These are phyloP conservation scores for Phenganax subtilis DNA, from an alignment of 92 coral and sea anemone species.

Conservation along the genomic window DNA sequence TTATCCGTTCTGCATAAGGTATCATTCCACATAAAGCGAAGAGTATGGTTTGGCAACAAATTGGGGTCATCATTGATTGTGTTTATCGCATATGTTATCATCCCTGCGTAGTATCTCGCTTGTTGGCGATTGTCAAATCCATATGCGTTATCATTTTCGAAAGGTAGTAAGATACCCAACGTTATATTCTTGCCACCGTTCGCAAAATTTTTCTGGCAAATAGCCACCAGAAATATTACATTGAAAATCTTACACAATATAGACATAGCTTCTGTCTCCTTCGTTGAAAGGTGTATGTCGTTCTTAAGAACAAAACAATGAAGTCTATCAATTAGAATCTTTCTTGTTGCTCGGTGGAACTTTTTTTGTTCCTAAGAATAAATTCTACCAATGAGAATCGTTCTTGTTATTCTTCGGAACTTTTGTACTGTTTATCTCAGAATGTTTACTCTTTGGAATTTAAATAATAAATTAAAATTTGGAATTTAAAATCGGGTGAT, in stretches of 20 bases:
- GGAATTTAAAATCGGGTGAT: no score
- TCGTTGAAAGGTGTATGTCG: not conserved
- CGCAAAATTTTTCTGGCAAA: conserved; percentile 6
- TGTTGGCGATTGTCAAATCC: conserved; percentile 37
- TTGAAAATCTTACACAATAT: not conserved
- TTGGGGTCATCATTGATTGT: conserved; percentile 59
- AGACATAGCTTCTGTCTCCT: not conserved
- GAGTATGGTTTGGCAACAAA: conserved; percentile 73
- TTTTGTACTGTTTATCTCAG: not conserved
- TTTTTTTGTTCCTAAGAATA: not conserved
- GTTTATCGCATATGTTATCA: conserved; percentile 84
- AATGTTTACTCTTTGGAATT: not conserved
- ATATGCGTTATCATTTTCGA: conserved; percentile 42
- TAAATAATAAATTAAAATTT: not conserved
- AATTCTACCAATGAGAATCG: not conserved
- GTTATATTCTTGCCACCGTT: conserved; percentile 53
- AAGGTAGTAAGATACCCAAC: conserved; percentile 80
- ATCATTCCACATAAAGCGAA: conserved; percentile 83
- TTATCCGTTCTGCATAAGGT: conserved; percentile 74
- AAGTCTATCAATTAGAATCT: not conserved
- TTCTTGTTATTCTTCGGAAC: not conserved
- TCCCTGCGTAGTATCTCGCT: conserved; percentile 76
- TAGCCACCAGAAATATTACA: not conserved
- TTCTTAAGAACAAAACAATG: not conserved
- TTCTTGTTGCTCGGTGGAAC: not conserved